Evolutionary conservation across 2,797 vertebrate genomes (phyloP), one percentile per base, ranked within the genome.

Genomic region (Bovichtus diacanthus): DNA sequence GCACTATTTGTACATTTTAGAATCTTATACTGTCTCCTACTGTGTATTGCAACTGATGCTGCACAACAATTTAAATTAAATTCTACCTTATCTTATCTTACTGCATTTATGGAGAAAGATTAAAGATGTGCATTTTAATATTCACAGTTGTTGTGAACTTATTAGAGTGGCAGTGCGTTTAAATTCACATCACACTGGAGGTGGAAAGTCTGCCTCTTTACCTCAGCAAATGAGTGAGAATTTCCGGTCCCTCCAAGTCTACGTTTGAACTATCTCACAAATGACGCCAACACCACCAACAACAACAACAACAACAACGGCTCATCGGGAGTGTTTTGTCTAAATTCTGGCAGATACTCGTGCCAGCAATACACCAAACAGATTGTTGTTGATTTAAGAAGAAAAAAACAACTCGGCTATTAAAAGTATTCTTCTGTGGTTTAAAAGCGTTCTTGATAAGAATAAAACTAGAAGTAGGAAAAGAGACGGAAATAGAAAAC

Each of bases 111-210:
- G n/a, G n/a, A n/a, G n/a, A n/a, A 47, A 44, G 41, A 78, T 78
- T 68, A 77, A 41, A 74, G 50, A 60, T 53, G 62, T 61, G 69
- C 47, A 63, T 31, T 43, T 70, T 74, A 7, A 53, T 78, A 78
- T 74, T 78, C 74, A 78, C 64, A 77, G 53, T 11, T 70, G 77
- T 61, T 78, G 51, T 73, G 73, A 72, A 75, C 70, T 63, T 56
- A 39, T 80, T 73, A 31, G 41, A 61, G 43, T 13, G 10, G 54
- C 21, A n/a, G 13, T 23, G 29, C 60, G 64, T 80, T 77, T 19
- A 76, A 83, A 79, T 71, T 71, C 56, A 31, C 41, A 34, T 54
- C 53, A 51, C 53, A 12, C 38, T 27, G 46, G 2, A 69, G 47
- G 41, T 70, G 54, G 56, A 29, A 50, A 58, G 18, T 60, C 11